A percentile compares a stretch with the other conserved stretches of the same genome.
phyloP scores from a whole-genome alignment of 2,113 vertebrate genomes.

The Catharus bicknelli region DNA sequence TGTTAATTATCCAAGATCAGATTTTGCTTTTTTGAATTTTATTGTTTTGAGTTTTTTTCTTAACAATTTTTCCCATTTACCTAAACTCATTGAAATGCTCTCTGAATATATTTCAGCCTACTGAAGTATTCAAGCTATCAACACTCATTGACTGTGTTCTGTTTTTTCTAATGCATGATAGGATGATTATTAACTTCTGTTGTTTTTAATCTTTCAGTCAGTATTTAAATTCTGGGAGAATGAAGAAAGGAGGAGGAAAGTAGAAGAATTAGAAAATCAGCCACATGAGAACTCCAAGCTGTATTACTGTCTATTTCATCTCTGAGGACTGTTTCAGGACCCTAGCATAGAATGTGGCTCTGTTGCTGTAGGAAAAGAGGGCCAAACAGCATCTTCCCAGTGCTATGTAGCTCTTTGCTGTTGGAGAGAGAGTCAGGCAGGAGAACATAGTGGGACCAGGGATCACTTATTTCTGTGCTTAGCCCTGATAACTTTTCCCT shows the following conservation, averaged over 20 bases:
- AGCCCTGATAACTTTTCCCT: not conserved
- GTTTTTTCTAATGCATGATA: not conserved
- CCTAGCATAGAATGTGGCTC: not conserved
- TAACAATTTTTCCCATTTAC: not conserved
- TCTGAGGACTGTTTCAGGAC: not conserved
- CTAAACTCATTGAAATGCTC: conserved; percentile 1
- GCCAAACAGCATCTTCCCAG: not conserved
- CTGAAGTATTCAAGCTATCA: not conserved
- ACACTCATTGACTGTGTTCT: not conserved
- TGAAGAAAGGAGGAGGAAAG: not conserved
- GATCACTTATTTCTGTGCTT: not conserved
- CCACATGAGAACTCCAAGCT: not conserved
- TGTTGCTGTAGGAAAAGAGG: not conserved
- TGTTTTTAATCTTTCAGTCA: conserved; percentile 26
- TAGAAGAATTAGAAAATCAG: not conserved
- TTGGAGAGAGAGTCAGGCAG: not conserved
- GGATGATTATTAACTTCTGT: conserved; percentile 9
- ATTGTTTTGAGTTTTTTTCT: not conserved
- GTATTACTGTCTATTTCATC: not conserved
- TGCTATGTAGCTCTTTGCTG: not conserved
- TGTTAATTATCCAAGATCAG: conserved; percentile 62
- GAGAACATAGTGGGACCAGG: not conserved
- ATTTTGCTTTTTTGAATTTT: conserved; percentile 12
- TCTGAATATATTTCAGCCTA: conserved; percentile 23
- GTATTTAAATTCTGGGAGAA: conserved; percentile 24